phyloP scores from a whole-genome alignment of 1,140 invertebrate genomes.

The Laupala kohalensis region DNA sequence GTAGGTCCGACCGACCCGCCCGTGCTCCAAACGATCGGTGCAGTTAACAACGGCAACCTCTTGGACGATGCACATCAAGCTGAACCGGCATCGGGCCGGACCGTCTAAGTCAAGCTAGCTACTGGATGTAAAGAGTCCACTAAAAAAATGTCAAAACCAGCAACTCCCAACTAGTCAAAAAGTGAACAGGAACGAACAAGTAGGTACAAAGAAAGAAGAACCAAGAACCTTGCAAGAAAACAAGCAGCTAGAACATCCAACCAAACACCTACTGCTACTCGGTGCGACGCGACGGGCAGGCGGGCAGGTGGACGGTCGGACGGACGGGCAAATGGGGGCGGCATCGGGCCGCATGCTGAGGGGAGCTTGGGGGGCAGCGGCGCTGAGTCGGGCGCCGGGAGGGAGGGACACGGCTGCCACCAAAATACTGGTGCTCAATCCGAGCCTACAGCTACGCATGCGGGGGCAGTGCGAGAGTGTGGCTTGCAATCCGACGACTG shows the following conservation, averaged over 20 bases:
- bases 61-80: background rate
- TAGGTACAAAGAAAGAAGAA: background rate
- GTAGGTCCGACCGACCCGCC: too few relatives aligned
- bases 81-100: background rate
- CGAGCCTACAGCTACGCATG: background rate
- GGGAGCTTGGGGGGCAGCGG: too few relatives aligned
- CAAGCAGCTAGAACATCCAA: background rate
- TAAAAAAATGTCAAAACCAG: background rate
- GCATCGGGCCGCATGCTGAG: too few relatives aligned
- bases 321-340: too few relatives aligned
- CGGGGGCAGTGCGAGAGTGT: background rate
- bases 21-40: too few relatives aligned
- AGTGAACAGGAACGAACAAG: background rate
- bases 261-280: background rate
- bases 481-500: background rate
- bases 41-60: background rate
- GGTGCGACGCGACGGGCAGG: background rate
- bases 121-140: background rate
- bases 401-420: background rate
- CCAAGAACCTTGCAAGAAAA: background rate
- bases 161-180: background rate
- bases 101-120: background rate
- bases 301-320: too few relatives aligned
- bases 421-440: background rate
- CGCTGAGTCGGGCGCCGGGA: background rate